Evolutionary conservation across 2,797 vertebrate species (phyloP), one percentile per base, ranked within the genome.

Genomic region (Geotria australis): DNA sequence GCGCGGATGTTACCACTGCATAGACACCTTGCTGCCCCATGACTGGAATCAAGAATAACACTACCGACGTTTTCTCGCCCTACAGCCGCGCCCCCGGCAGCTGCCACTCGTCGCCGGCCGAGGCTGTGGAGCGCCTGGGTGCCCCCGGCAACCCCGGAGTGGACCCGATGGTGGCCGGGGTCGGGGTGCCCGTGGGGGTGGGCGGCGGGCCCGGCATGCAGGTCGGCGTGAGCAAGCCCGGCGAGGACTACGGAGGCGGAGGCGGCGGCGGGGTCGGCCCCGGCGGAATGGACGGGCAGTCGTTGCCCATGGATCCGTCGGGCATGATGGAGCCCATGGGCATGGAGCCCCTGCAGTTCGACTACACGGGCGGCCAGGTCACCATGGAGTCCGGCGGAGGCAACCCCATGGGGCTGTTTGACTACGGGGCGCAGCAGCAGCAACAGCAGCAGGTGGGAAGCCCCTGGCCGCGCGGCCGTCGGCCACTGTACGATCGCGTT

Each of bases 321-420:
- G 81, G 85, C 58, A 77, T 80, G 64, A 89, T 96, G 80, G 89
- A 94, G 76, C 86, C 88, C 70, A 78, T 80, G 12, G 79, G 81
- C 48, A 75, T 95, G 64, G 86, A 95, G 74, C 83, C 86, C 48
- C 76, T 96, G 14, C 86, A 94, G 66, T 94, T 94, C 69, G 89
- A 95, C 66, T 96, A 96, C 60, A 81, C 83, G 62, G 85, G 85
- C 59, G 93, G 80, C 72, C 88, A 89, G 71, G 83, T 96, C 67
- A 84, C 82, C 64, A 81, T 96, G 75, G 88, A 96, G 71, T 91
- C 86, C 62, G 80, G 85, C 5, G 86, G 84, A 70, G 78, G 80
- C 63, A 55, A 55, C 51, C 73, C 85, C 60, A 76, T 96, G 24
- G 81, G 85, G 65, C 74, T 96, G 67, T 95, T 96, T 69, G 86